Evolutionary conservation across 37 sponge, comb jelly and placozoan genomes (phyloP), one percentile per base, ranked within the genome.

Genomic region (Petrosia ficiformis): DNA sequence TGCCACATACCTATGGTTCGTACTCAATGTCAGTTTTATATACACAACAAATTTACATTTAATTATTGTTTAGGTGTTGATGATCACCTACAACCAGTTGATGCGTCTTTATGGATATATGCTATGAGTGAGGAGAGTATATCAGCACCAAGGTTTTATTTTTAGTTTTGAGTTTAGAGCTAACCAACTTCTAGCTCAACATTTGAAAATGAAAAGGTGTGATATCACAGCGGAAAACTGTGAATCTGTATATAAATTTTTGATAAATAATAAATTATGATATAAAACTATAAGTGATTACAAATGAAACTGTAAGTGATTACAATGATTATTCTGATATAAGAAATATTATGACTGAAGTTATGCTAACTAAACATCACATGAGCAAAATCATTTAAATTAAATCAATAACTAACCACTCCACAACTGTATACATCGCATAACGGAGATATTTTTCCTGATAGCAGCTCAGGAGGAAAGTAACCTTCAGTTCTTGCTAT

Each of bases 101-200:
- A 82, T 14, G 43, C 29, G 14, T 44, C 48, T 34, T 4, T 75
- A 2, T 82, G 75, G 76, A 52, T 42, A 2, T 32, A 68, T 43
- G 58, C 63, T 38, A 75, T 75, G 76, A 24, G 68, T 10, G 30
- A 68, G 39, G 75, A 75, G n/a, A 52, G 37, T 29, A 37, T 37
- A 24, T 24, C 22, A 6, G 30, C 59, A 36, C 69, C 83, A 32
- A 40, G 52, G 48, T 75, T 74, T 21, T 74, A 67, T 67, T 68
- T 76, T 10, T n/a, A 68, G 59, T 21, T 82, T 82, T 75, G 60
- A 66, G 37, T 22, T 40, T 11, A 52, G 58, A 43, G 83, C 83
- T 38, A 28, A 66, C 54, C 54, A 48, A 48, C 14, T 48, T 19
- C 54, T 48, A 48, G 14, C n/a, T n/a, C n/a, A 14, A 48, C 14